Evolutionary conservation across 1,140 invertebrate species (phyloP).

Genomic region (Euglossa dilemma): DNA sequence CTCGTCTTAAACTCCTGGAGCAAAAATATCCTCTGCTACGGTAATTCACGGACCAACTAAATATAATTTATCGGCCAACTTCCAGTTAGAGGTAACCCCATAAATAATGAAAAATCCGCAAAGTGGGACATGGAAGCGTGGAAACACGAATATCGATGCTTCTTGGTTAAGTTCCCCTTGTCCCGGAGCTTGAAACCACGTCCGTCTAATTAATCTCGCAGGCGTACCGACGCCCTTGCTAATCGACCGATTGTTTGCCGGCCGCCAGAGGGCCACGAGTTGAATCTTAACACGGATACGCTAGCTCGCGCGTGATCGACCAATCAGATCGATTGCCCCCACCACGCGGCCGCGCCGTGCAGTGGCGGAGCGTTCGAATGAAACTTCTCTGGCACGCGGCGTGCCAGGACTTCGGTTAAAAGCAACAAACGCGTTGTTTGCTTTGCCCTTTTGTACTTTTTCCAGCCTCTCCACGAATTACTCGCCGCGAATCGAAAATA

Average conservation of each 20-base stretch:
- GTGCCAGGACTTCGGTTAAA: background rate
- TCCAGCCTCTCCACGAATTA: background rate
- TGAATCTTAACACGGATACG: slow-evolving; percentile 16
- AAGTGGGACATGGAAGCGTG: no score
- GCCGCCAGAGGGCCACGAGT: background rate
- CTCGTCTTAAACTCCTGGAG: no score
- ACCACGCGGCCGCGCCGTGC: no score
- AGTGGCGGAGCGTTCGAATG: background rate
- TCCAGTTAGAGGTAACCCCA: background rate
- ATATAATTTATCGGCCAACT: no score
- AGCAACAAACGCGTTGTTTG: slow-evolving; percentile 27
- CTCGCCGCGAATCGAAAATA: background rate
- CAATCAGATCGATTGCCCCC: background rate
- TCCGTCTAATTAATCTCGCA: slow-evolving; percentile 13
- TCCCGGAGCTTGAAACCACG: background rate
- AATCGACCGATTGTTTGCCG: slow-evolving; percentile 33
- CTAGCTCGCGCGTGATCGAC: no score
- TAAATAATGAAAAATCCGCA: background rate
- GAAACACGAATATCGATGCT: background rate
- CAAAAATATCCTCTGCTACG: no score
- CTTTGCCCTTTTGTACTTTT: background rate
- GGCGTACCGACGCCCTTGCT: background rate
- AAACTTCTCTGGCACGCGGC: slow-evolving; percentile 1
- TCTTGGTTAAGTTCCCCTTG: background rate
- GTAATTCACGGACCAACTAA: no score